Percentiles rank a stretch among this genome's conserved stretches.
Evolutionary conservation across 2,797 vertebrate species (phyloP).

Genomic region (Emydoidea blandingii): DNA sequence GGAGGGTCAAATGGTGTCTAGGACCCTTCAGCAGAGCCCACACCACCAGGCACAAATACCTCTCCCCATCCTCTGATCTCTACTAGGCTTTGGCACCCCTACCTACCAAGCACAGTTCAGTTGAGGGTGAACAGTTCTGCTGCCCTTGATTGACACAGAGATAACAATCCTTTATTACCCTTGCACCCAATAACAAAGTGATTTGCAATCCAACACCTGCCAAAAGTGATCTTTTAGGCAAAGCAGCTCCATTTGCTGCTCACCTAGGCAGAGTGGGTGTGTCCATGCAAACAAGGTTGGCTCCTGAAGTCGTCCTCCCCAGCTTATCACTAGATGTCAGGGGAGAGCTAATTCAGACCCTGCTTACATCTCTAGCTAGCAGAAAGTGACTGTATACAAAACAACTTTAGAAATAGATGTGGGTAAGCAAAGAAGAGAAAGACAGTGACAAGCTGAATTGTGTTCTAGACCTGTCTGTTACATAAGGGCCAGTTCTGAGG

Average conservation of each 20-base stretch:
- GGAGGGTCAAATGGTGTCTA: not conserved
- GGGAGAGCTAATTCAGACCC: not conserved
- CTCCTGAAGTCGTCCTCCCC: not conserved
- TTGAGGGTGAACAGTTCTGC: not conserved
- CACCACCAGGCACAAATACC: not conserved
- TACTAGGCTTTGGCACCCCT: not conserved
- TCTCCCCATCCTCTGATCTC: not conserved
- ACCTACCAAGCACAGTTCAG: not conserved
- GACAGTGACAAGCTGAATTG: slow-evolving; percentile 31
- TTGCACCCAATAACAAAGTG: not conserved
- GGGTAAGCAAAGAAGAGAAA: slow-evolving; percentile 26
- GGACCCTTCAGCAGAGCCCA: not conserved
- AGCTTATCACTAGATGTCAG: not conserved
- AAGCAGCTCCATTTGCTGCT: not conserved
- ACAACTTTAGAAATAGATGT: not conserved
- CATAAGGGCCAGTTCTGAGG: slow-evolving; percentile 18
- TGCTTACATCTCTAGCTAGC: not conserved
- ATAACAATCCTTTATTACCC: not conserved
- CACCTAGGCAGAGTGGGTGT: not conserved
- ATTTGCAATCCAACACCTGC: not conserved
- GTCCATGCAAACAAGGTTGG: not conserved
- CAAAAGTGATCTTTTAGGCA: not conserved
- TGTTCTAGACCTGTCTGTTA: slow-evolving; percentile 42
- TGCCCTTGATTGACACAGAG: not conserved
- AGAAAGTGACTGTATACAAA: slow-evolving; percentile 30